Evolutionary conservation across 2,888 invertebrate genomes (phyloP), one percentile per base, ranked within the genome.

Genomic region (Cataglyphis albicans): DNA sequence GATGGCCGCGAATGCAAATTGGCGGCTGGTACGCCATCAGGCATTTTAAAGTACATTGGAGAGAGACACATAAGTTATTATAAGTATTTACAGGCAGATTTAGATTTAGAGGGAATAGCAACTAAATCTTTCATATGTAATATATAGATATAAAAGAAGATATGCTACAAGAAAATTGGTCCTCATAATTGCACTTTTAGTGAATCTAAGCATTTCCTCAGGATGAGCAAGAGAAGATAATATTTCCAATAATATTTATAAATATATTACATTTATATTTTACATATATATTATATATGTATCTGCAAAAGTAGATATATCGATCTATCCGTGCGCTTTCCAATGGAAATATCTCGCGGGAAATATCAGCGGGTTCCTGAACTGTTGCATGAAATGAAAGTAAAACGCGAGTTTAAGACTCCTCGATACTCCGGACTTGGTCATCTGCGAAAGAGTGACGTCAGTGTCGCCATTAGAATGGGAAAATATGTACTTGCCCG

Each of bases 351-450:
- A 25, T 18, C 25, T 44, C 41, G 55, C 52, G 41, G 25, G 29
- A n/a, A n/a, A n/a, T n/a, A n/a, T n/a, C n/a, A n/a, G n/a, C 41
- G 44, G 59, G 21, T 70, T 78, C 15, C 21, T 32, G 70, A 12
- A 32, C 55, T 38, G 41, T 9, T 59, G 44, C 35, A 35, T 15
- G 52, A 55, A 15, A 55, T 72, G 48, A 70, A 80, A 72, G 72
- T 80, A 72, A 70, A 80, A 59, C 44, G 59, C 59, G 32, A 44
- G 44, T 80, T 48, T 59, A 57, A 76, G 57, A 61, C 12, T 44
- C 21, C 32, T 67, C 21, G 55, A n/a, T 57, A 57, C 44, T 78
- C 48, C 59, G 78, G 78, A 61, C 59, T 70, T 78, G 78, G 78
- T 72, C 59, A 59, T 35, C 78, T 12, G 1, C 21, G 6, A 55